These are phyloP conservation scores for Mimachlamys varia DNA, from an alignment of 2,888 invertebrate genomes.

Conservation along the genomic window DNA sequence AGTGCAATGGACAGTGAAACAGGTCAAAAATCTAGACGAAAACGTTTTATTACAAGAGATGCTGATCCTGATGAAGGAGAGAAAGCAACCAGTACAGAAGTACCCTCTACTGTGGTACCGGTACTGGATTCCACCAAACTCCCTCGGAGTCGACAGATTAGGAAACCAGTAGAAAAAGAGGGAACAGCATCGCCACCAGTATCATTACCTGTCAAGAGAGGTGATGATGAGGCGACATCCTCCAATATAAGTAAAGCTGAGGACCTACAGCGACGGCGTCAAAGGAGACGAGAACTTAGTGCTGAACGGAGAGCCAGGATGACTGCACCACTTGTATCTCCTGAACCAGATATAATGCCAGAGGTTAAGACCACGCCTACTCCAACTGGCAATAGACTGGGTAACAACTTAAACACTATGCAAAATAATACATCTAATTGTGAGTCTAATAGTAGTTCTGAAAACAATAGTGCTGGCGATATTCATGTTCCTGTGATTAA, in stretches of 20 bases:
- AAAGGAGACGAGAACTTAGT: constrained; percentile 17
- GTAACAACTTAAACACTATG: constrained; percentile 7
- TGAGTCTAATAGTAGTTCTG: background rate
- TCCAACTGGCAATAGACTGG: constrained; percentile 29
- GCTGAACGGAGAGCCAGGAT: background rate
- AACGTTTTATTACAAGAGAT: constrained; percentile 50
- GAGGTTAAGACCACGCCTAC: background rate
- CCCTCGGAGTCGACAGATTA: background rate
- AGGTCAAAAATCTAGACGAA: constrained; percentile 41
- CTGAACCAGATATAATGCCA: constrained; percentile 8
- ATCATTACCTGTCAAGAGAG: constrained; percentile 20
- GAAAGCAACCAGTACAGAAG: constrained; percentile 13
- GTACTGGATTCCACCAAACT: constrained; percentile 32
- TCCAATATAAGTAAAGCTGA: background rate
- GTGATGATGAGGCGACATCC: background rate
- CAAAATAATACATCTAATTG: background rate
- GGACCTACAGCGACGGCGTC: background rate
- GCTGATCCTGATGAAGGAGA: constrained; percentile 23
- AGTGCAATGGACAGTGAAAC: background rate
- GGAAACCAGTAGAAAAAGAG: constrained; percentile 20
- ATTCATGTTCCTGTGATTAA: constrained; percentile 18
- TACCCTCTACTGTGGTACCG: background rate
- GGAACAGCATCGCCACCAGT: constrained; percentile 34
- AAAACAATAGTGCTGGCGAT: background rate
- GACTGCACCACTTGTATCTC: constrained; percentile 11